Evolutionary conservation across 2,797 vertebrate species (phyloP).

Genomic region (Rhinogobio ventralis): DNA sequence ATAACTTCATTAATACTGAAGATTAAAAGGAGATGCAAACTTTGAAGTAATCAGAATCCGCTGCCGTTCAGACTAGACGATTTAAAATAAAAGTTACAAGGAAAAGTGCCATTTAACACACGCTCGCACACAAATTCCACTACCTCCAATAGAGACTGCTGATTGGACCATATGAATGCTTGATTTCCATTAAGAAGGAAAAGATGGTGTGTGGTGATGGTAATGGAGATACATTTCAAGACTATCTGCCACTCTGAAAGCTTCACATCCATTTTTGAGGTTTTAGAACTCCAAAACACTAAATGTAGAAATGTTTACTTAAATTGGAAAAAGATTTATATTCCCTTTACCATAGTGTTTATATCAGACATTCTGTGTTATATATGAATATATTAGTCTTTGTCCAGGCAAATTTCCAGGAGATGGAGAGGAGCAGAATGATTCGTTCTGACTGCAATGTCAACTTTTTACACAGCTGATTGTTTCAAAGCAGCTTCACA

Average conservation of each 20-base stretch:
- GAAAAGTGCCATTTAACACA: neutral
- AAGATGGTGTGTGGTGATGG: neutral
- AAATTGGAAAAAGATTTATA: too few species aligned
- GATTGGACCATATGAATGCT: neutral
- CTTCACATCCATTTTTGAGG: neutral
- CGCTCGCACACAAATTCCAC: neutral
- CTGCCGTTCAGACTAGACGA: neutral
- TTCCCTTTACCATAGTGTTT: neutral
- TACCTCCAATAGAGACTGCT: neutral
- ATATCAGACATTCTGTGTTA: neutral
- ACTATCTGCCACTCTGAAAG: neutral
- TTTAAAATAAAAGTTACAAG: neutral
- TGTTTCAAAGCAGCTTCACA: too few species aligned
- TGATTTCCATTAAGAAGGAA: slow-evolving; percentile 1
- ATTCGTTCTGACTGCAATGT: neutral
- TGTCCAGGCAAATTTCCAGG: neutral
- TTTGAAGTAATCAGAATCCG: neutral
- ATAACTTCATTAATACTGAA: slow-evolving; percentile 20
- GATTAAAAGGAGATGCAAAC: neutral
- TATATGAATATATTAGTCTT: neutral
- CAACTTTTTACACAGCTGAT: too few species aligned
- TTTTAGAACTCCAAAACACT: neutral
- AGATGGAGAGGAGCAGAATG: neutral
- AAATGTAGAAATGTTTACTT: neutral
- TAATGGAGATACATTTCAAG: neutral